Evolutionary conservation across 2,113 vertebrate genomes (phyloP).

Genomic region (Oreocharis arfaki): DNA sequence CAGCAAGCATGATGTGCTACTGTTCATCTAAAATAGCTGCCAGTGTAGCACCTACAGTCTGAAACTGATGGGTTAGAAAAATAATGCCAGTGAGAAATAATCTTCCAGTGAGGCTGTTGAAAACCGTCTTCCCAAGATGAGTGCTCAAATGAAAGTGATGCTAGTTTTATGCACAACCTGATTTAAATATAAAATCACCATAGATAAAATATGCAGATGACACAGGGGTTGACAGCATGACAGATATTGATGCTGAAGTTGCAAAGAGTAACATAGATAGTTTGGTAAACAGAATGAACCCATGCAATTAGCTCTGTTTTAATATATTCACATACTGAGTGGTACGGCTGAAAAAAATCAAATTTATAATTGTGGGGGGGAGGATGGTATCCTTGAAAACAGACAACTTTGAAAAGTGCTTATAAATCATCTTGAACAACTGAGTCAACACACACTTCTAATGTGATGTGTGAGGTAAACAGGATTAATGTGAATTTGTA

Average conservation of each 20-base stretch:
- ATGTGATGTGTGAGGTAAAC: background rate
- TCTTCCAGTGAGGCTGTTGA: background rate
- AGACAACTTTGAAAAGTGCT: background rate
- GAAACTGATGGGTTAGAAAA: background rate
- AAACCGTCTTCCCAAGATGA: background rate
- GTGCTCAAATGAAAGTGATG: background rate
- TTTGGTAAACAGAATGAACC: background rate
- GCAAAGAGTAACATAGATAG: background rate
- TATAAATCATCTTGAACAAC: conserved; percentile 5
- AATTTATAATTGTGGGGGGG: background rate
- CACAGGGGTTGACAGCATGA: background rate
- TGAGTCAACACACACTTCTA: background rate
- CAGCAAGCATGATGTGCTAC: background rate
- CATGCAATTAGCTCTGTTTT: background rate
- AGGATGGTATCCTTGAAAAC: background rate
- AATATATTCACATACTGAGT: background rate
- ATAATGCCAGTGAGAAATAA: background rate
- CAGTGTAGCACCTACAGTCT: background rate
- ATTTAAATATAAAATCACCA: background rate
- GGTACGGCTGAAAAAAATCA: background rate
- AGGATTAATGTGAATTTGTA: background rate
- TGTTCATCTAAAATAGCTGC: background rate
- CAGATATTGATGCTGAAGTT: background rate
- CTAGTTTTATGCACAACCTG: background rate
- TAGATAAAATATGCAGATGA: background rate